These are phyloP conservation scores for Caradrina kadenii DNA, from an alignment of 2,888 invertebrate species.

Conservation along the genomic window DNA sequence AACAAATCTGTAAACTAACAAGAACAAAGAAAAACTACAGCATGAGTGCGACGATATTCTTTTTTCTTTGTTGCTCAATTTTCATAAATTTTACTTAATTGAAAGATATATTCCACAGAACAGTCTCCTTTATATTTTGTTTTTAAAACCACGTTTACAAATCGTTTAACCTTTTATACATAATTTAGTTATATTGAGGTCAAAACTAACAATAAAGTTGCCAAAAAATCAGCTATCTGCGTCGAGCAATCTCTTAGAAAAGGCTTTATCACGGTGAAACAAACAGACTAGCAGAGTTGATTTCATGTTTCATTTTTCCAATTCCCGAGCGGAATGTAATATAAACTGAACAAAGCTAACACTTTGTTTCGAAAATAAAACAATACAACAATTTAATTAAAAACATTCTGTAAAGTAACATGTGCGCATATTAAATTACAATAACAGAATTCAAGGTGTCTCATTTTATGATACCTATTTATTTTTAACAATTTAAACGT, in stretches of 20 bases:
- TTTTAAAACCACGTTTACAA: slow-evolving; percentile 31
- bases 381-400: slow-evolving; percentile 42
- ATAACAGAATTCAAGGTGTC: slow-evolving; percentile 28
- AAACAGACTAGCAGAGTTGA: slow-evolving; percentile 40
- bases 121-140: slow-evolving; percentile 8
- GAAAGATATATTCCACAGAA: slow-evolving; percentile 3
- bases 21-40: slow-evolving; percentile 12
- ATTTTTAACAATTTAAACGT: slow-evolving; percentile 21
- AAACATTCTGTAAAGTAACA: slow-evolving; percentile 25
- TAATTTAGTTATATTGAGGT: slow-evolving; percentile 33
- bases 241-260: slow-evolving; percentile 35
- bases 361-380: slow-evolving; percentile 46
- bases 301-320: slow-evolving; percentile 58
- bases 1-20: slow-evolving; percentile 15
- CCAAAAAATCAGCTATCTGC: slow-evolving; percentile 39
- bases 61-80: slow-evolving; percentile 3
- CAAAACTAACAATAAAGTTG: slow-evolving; percentile 35
- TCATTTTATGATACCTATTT: slow-evolving; percentile 19
- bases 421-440: slow-evolving; percentile 33
- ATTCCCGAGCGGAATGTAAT: slow-evolving; percentile 44
- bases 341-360: slow-evolving; percentile 34
- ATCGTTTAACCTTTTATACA: slow-evolving; percentile 26
- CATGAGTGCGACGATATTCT: not conserved
- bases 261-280: slow-evolving; percentile 40
- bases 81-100: slow-evolving; percentile 14